These are phyloP conservation scores for Gadopsis bispinosus DNA, from an alignment of 2,797 vertebrate genomes.

Conservation along the genomic window DNA sequence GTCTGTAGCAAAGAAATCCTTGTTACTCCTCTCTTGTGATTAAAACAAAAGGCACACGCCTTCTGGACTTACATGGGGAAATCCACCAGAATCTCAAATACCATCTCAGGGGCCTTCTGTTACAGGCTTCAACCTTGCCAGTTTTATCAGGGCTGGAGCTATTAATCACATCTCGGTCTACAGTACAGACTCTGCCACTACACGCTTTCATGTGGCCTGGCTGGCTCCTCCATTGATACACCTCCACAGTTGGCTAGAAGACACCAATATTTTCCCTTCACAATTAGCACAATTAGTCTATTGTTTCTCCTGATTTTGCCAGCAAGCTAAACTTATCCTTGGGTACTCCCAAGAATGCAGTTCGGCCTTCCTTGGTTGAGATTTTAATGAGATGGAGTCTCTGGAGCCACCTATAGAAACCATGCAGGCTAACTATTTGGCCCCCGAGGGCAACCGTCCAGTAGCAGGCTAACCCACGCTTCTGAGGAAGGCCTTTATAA, in stretches of 20 bases:
- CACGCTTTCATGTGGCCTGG: background rate
- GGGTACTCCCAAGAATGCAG: conserved; percentile 37
- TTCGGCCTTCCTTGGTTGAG: conserved; percentile 37
- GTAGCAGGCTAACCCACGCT: conserved; percentile 39
- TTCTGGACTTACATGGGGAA: background rate
- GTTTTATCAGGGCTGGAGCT: conserved; percentile 20
- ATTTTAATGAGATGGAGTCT: conserved; percentile 39
- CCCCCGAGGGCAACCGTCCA: conserved; percentile 37
- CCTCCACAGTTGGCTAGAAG: conserved; percentile 12
- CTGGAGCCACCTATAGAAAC: conserved; percentile 38
- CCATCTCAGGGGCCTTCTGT: conserved; percentile 2
- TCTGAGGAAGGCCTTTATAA: conserved; percentile 52
- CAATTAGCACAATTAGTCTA: conserved; percentile 10
- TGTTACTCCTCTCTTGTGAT: background rate
- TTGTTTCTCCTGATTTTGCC: conserved; percentile 14
- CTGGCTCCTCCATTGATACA: background rate
- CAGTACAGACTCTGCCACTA: conserved; percentile 1
- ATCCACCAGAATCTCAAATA: conserved; percentile 12
- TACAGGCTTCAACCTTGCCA: background rate
- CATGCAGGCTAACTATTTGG: conserved; percentile 26
- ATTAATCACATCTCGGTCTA: conserved; percentile 17
- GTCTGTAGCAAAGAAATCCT: conserved; percentile 3
- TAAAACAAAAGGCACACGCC: background rate
- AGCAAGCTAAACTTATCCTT: conserved; percentile 23
- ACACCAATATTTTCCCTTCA: conserved; percentile 9